These are phyloP conservation scores for Drosophila bocki DNA, from an alignment of 1,140 invertebrate species.

Conservation along the genomic window DNA sequence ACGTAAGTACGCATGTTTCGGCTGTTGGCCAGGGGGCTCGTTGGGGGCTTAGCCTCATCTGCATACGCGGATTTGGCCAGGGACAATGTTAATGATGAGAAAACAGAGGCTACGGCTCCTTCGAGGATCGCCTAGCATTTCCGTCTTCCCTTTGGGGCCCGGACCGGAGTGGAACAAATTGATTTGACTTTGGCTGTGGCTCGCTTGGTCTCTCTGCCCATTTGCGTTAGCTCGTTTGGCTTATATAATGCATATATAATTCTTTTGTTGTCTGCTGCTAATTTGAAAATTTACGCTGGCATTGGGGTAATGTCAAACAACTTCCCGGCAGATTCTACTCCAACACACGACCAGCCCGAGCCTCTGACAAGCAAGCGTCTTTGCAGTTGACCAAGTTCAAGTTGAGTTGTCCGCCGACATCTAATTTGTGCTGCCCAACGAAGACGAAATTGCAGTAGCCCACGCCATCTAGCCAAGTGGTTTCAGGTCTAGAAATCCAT, in stretches of 20 bases:
- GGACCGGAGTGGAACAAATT: constrained; percentile 66
- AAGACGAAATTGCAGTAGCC: constrained; percentile 56
- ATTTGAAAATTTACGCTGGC: constrained; percentile 70
- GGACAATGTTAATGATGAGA: constrained; percentile 78
- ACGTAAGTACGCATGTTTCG: constrained; percentile 75
- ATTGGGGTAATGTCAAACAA: constrained; percentile 72
- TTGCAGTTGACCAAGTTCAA: constrained; percentile 47
- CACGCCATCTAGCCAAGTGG: constrained; percentile 39
- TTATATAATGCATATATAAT: constrained; percentile 78
- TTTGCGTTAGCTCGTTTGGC: constrained; percentile 57
- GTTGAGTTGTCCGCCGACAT: constrained; percentile 62
- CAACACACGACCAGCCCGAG: neutral
- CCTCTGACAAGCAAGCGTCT: constrained; percentile 22
- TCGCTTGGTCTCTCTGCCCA: constrained; percentile 17
- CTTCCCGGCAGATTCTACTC: constrained; percentile 15
- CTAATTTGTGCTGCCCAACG: constrained; percentile 51
- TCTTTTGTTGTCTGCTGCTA: constrained; percentile 76
- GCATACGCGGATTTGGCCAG: constrained; percentile 63
- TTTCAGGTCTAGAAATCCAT: constrained; percentile 21
- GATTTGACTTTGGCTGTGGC: constrained; percentile 56
- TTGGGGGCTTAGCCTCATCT: constrained; percentile 67
- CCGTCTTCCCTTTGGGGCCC: constrained; percentile 60
- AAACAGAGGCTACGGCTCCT: constrained; percentile 25
- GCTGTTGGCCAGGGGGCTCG: constrained; percentile 37
- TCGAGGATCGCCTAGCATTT: constrained; percentile 40